Percentiles rank a stretch among this genome's conserved stretches.
Evolutionary conservation across 2,797 vertebrate genomes (phyloP).

Genomic region (Pelochelys cantorii): DNA sequence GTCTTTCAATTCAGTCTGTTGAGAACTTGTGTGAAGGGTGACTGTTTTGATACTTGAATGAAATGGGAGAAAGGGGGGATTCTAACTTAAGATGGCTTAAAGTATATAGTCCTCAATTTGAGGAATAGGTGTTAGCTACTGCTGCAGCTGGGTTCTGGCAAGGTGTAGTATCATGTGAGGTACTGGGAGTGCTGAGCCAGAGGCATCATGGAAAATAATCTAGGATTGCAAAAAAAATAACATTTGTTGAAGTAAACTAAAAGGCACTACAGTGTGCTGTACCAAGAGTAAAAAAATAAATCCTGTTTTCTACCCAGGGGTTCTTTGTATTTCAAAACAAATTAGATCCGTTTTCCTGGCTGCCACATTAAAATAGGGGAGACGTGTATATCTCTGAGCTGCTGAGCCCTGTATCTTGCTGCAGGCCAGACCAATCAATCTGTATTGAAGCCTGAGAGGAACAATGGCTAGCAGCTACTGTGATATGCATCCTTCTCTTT

Average conservation of each 20-base stretch:
- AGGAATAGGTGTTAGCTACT: slow-evolving; percentile 51
- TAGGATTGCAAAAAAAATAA: slow-evolving; percentile 36
- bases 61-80: slow-evolving; percentile 24
- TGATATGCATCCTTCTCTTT: not conserved
- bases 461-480: not conserved
- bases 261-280: slow-evolving; percentile 25
- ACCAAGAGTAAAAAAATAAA: slow-evolving; percentile 18
- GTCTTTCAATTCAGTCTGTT: slow-evolving; percentile 60
- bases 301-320: not conserved
- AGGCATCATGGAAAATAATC: slow-evolving; percentile 23
- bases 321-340: slow-evolving; percentile 37
- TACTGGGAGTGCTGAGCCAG: slow-evolving; percentile 39
- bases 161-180: slow-evolving; percentile 40
- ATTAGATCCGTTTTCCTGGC: slow-evolving; percentile 12
- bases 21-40: slow-evolving; percentile 60
- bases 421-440: slow-evolving; percentile 2
- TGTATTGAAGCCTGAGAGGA: slow-evolving; percentile 20
- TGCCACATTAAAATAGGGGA: not conserved
- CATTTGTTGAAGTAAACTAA: slow-evolving; percentile 34
- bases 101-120: slow-evolving; percentile 43
- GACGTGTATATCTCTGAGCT: slow-evolving; percentile 55
- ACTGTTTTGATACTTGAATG: slow-evolving; percentile 25
- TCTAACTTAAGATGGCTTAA: slow-evolving; percentile 44
- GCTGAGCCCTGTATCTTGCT: not conserved
- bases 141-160: slow-evolving; percentile 44